These are phyloP conservation scores for Athene noctua DNA, from an alignment of 2,113 vertebrate genomes.

Conservation along the genomic window DNA sequence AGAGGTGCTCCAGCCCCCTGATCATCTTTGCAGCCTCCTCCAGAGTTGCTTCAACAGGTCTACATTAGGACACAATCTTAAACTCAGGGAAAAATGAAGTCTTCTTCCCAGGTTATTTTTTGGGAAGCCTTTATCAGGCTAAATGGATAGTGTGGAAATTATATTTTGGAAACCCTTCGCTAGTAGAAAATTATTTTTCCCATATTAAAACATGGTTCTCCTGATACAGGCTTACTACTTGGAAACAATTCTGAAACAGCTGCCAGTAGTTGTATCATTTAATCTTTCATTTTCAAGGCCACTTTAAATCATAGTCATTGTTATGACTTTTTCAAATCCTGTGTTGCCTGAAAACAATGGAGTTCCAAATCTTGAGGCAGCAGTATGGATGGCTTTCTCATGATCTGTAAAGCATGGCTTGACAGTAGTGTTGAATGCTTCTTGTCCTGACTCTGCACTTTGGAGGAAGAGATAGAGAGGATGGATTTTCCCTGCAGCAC, in stretches of 20 bases:
- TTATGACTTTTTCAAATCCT: not conserved
- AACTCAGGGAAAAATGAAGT: not conserved
- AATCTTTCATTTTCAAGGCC: conserved; percentile 3
- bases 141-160: conserved; percentile 28
- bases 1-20: not conserved
- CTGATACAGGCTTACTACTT: conserved; percentile 2
- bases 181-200: conserved; percentile 30
- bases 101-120: not conserved
- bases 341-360: not conserved
- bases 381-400: not conserved
- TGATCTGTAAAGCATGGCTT: not conserved
- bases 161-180: conserved; percentile 41
- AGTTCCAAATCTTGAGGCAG: not conserved
- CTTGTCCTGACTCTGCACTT: not conserved
- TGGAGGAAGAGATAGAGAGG: not conserved
- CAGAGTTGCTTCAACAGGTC: not conserved
- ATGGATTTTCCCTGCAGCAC: not conserved
- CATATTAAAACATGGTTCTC: conserved; percentile 27
- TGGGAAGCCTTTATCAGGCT: conserved; percentile 15
- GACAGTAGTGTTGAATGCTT: not conserved
- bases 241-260: conserved; percentile 39
- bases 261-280: conserved; percentile 15
- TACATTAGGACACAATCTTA: not conserved
- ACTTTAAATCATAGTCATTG: not conserved
- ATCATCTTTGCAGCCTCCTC: not conserved